These are phyloP conservation scores for Rallus crepitans DNA, from an alignment of 2,797 vertebrate genomes.

Conservation along the genomic window DNA sequence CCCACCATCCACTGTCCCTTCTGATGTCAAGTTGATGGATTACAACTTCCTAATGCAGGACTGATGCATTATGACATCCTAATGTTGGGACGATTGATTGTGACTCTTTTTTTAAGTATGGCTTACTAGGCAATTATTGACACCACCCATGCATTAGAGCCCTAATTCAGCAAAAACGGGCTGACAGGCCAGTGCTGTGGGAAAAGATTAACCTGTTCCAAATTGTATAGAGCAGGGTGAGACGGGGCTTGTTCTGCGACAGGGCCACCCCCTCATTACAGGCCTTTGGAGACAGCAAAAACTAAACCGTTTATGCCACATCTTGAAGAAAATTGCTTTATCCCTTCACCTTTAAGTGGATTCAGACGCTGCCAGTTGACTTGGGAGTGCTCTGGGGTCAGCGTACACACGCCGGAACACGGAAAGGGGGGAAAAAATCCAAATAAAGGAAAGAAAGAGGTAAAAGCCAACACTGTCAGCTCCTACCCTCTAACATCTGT, in stretches of 20 bases:
- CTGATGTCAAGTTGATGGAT: slow-evolving; percentile 61
- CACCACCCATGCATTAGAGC: slow-evolving; percentile 49
- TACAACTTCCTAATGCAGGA: slow-evolving; percentile 60
- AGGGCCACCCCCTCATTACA: slow-evolving; percentile 69
- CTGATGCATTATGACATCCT: slow-evolving; percentile 67
- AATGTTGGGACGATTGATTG: slow-evolving; percentile 72
- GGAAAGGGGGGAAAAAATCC: not conserved
- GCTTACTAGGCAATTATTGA: slow-evolving; percentile 69
- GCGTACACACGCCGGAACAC: slow-evolving; percentile 47
- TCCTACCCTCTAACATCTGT: slow-evolving; percentile 77
- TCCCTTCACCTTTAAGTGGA: slow-evolving; percentile 80
- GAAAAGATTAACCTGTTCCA: slow-evolving; percentile 60
- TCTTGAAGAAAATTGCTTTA: slow-evolving; percentile 78
- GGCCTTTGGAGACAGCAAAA: slow-evolving; percentile 73
- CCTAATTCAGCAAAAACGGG: slow-evolving; percentile 53
- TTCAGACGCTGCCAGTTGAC: slow-evolving; percentile 76
- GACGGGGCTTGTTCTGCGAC: slow-evolving; percentile 32
- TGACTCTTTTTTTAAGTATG: slow-evolving; percentile 62
- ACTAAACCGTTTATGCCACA: slow-evolving; percentile 76
- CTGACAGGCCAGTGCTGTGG: slow-evolving; percentile 19
- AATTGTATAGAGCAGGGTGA: slow-evolving; percentile 61
- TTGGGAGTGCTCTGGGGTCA: slow-evolving; percentile 74
- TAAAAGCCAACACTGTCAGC: slow-evolving; percentile 12
- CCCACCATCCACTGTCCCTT: slow-evolving; percentile 48
- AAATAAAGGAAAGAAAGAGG: slow-evolving; percentile 55